A percentile compares a stretch with the other conserved stretches of the same genome.
phyloP scores from a whole-genome alignment of 2,797 vertebrate genomes.

The Phrynocephalus vlangalii region DNA sequence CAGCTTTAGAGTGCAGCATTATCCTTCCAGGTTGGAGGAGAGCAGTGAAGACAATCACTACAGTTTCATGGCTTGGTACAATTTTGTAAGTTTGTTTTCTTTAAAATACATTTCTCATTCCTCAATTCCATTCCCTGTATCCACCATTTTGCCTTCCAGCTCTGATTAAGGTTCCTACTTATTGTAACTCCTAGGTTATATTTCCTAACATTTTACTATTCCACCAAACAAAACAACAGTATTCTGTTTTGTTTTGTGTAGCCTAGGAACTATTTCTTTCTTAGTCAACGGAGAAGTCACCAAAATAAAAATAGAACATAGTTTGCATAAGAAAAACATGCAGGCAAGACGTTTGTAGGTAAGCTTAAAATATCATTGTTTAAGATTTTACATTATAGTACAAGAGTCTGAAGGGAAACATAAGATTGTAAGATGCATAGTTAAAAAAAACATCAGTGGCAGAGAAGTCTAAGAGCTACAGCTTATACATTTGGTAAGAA shows the following conservation, averaged over 20 bases:
- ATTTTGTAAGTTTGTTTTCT: no score
- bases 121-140: no score
- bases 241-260: not conserved
- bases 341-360: not conserved
- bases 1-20: no score
- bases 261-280: not conserved
- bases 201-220: not conserved
- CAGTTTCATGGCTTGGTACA: no score
- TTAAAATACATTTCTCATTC: no score
- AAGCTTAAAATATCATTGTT: constrained; percentile 10
- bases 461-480: not conserved
- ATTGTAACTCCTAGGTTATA: not conserved
- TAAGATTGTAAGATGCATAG: not conserved
- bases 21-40: no score
- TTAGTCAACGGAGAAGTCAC: not conserved
- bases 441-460: not conserved
- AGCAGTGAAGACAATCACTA: no score
- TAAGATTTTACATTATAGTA: not conserved
- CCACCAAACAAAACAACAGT: not conserved
- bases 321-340: constrained; percentile 3
- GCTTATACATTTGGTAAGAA: not conserved
- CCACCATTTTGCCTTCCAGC: no score
- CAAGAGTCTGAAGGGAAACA: not conserved
- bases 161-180: no score
- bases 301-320: not conserved